Evolutionary conservation across 2,797 vertebrate species (phyloP).

Genomic region (Scyliorhinus canicula): DNA sequence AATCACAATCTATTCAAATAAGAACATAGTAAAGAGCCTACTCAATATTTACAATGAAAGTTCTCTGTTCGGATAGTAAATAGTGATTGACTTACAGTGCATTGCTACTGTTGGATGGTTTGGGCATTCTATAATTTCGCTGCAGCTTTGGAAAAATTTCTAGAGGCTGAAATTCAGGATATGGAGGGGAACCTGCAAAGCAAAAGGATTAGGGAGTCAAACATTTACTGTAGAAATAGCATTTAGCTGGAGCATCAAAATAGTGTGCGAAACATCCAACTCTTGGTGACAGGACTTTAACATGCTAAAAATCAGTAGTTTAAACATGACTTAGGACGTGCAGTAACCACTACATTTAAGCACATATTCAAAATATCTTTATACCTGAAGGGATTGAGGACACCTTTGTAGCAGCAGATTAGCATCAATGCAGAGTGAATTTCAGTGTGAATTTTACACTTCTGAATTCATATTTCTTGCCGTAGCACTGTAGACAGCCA

Average conservation of each 20-base stretch:
- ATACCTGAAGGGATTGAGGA: no score
- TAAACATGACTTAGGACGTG: background rate
- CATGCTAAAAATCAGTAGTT: background rate
- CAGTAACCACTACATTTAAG: background rate
- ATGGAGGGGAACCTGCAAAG: constrained; percentile 57
- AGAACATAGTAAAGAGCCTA: background rate
- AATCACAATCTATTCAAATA: background rate
- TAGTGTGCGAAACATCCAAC: background rate
- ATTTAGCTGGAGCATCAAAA: background rate
- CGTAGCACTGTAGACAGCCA: background rate
- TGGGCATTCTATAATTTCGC: constrained; percentile 55
- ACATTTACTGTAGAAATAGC: background rate
- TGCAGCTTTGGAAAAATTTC: constrained; percentile 53
- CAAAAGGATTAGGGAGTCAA: background rate
- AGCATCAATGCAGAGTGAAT: background rate
- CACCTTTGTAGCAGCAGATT: background rate
- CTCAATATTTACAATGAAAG: background rate
- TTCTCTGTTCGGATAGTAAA: background rate
- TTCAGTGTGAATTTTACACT: background rate
- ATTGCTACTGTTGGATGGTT: constrained; percentile 52
- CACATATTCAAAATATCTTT: background rate
- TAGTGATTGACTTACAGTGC: constrained; percentile 53
- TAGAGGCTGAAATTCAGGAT: constrained; percentile 56
- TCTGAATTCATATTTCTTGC: background rate
- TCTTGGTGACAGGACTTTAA: no score